Evolutionary conservation across 2,113 vertebrate species (phyloP).

Genomic region (Bombycilla garrulus): DNA sequence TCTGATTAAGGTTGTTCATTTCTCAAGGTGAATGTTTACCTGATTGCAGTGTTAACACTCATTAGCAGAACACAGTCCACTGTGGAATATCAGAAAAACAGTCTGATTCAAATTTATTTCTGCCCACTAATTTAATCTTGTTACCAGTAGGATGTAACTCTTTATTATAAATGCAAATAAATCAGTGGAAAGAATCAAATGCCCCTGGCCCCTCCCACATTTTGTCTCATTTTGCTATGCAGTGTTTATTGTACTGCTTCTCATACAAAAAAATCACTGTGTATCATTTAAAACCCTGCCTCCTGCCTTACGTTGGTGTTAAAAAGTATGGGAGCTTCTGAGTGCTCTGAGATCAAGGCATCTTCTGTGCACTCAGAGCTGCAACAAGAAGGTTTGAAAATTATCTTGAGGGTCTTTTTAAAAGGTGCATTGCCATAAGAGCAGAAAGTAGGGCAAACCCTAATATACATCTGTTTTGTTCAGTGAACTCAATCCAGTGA

Average conservation of each 20-base stretch:
- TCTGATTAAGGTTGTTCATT: not conserved
- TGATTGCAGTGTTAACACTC: not conserved
- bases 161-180: not conserved
- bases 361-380: not conserved
- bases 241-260: not conserved
- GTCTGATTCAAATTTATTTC: not conserved
- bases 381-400: not conserved
- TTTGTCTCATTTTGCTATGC: not conserved
- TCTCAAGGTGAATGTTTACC: constrained; percentile 12
- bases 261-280: not conserved
- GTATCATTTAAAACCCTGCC: not conserved
- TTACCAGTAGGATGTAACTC: not conserved
- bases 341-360: not conserved
- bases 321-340: not conserved
- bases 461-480: not conserved
- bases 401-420: not conserved
- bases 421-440: not conserved
- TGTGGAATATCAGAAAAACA: not conserved
- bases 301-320: not conserved
- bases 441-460: not conserved
- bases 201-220: not conserved
- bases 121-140: not conserved
- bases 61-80: not conserved
- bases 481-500: not conserved
- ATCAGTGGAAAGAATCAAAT: not conserved